Evolutionary conservation across 2,113 vertebrate genomes (phyloP).

Genomic region (Gobiocypris rarus): DNA sequence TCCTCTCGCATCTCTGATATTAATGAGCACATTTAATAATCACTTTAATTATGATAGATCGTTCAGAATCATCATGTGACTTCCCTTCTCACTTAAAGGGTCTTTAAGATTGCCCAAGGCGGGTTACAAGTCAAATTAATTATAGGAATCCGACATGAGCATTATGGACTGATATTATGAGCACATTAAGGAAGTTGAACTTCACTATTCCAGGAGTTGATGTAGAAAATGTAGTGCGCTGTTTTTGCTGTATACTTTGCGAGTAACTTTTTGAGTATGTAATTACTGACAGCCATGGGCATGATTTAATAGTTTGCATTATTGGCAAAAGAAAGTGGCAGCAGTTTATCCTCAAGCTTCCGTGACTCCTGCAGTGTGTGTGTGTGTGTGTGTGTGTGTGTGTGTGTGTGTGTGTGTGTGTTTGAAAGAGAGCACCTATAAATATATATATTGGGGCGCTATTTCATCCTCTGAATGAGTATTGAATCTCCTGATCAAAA

Average conservation of each 20-base stretch:
- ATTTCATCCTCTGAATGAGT: no score
- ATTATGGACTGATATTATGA: not conserved
- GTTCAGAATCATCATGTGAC: not conserved
- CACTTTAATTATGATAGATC: not conserved
- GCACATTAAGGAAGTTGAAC: no score
- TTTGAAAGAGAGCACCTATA: no score
- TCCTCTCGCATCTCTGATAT: not conserved
- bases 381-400: no score
- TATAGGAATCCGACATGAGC: no score
- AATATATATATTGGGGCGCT: no score
- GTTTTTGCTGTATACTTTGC: not conserved
- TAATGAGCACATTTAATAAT: not conserved
- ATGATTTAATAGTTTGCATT: not conserved
- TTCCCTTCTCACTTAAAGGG: not conserved
- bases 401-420: no score
- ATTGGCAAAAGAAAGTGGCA: slow-evolving; percentile 13
- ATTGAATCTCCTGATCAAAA: no score
- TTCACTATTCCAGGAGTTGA: not conserved
- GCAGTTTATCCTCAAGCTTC: slow-evolving; percentile 19
- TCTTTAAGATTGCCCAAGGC: no score
- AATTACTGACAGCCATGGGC: not conserved
- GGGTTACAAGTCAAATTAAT: no score
- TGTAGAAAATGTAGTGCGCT: no score
- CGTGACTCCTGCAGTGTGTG: not conserved
- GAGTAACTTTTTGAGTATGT: not conserved